Evolutionary conservation across 64 coral and sea anemone genomes (phyloP).

Genomic region (Actinia tenebrosa): DNA sequence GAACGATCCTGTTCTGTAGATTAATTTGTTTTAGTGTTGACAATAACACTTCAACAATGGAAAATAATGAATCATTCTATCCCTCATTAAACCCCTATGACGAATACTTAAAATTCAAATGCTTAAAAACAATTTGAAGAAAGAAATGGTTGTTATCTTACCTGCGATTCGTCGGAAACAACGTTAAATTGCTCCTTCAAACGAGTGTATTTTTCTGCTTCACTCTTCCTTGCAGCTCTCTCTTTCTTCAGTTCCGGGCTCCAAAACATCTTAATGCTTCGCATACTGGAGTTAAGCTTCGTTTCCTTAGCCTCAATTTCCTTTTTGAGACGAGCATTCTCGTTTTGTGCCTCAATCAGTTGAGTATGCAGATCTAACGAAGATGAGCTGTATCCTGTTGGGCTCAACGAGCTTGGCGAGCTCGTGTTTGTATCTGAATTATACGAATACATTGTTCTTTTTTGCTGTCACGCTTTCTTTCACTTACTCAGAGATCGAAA

Average conservation of each 20-base stretch:
- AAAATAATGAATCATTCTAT: conserved; percentile 6
- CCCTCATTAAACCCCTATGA: conserved; percentile 8
- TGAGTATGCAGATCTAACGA: conserved; percentile 5
- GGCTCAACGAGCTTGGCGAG: not conserved
- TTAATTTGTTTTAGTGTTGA: not conserved
- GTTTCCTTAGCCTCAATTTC: conserved; percentile 96
- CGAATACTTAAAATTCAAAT: not conserved
- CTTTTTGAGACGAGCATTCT: conserved; percentile 80
- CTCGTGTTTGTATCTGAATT: conserved; percentile 1
- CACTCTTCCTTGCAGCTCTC: conserved; percentile 72
- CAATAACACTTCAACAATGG: not conserved
- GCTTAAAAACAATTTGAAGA: not conserved
- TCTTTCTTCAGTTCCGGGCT: conserved; percentile 99
- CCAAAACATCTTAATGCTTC: conserved; percentile 99
- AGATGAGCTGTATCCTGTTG: not conserved
- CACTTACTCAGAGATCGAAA: not conserved
- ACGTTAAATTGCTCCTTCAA: conserved; percentile 86
- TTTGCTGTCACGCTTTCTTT: not conserved
- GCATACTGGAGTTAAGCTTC: conserved; percentile 94
- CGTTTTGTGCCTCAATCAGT: conserved; percentile 66
- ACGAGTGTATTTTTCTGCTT: conserved; percentile 67
- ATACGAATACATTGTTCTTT: conserved; percentile 13
- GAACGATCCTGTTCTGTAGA: not conserved
- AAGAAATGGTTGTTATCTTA: conserved; percentile 20
- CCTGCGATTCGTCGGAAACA: conserved; percentile 88